Percentiles rank a stretch among this genome's conserved stretches.
These are phyloP conservation scores for Melospiza melodia DNA, from an alignment of 2,113 vertebrate genomes.

Conservation along the genomic window DNA sequence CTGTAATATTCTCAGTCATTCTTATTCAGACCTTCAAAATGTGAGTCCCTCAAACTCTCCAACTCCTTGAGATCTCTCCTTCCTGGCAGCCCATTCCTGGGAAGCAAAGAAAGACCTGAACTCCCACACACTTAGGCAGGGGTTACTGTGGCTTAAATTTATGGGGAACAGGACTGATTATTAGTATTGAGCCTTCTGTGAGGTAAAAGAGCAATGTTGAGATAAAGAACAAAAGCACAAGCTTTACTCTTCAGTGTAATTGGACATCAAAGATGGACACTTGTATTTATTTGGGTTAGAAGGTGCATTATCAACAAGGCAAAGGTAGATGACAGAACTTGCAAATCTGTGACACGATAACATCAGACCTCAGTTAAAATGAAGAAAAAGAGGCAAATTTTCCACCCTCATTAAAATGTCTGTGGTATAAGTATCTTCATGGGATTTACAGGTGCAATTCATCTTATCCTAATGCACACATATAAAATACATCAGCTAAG, in stretches of 20 bases:
- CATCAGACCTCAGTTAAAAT: neutral
- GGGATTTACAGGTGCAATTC: neutral
- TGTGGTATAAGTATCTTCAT: neutral
- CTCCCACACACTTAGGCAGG: neutral
- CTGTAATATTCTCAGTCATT: neutral
- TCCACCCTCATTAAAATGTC: neutral
- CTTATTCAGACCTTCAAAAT: neutral
- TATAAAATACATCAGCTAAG: neutral
- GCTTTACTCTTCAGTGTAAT: neutral
- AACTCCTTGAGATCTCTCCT: neutral
- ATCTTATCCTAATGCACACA: neutral
- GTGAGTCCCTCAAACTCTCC: neutral
- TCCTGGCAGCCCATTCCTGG: neutral
- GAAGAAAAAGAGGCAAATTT: neutral
- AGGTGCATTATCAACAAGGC: neutral
- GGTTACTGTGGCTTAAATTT: neutral
- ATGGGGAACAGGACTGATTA: neutral
- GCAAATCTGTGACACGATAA: neutral
- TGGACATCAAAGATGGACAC: neutral
- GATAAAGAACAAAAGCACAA: slow-evolving; percentile 1
- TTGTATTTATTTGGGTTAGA: slow-evolving; percentile 10
- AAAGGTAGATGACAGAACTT: neutral
- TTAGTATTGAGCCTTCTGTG: neutral
- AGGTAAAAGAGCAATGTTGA: neutral
- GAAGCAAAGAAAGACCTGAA: neutral